Evolutionary conservation across 2,888 invertebrate genomes (phyloP).

Genomic region (Gymnoscelis rufifasciata): DNA sequence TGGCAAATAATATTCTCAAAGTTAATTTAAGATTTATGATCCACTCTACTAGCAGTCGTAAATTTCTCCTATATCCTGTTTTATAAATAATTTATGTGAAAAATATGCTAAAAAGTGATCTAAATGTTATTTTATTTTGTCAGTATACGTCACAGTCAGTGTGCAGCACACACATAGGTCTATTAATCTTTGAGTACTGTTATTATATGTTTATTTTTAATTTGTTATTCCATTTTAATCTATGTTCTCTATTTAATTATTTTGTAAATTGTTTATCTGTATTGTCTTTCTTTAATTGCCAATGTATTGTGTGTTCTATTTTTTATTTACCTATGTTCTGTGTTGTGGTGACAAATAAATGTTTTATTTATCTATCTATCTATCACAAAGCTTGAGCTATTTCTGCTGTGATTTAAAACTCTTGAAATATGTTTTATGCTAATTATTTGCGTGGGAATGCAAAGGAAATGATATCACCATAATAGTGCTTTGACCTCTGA

Average conservation of each 20-base stretch:
- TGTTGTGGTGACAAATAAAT: too few relatives aligned
- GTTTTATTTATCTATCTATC: neutral
- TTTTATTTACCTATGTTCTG: too few relatives aligned
- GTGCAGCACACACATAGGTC: neutral
- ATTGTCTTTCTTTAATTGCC: too few relatives aligned
- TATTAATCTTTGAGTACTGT: too few relatives aligned
- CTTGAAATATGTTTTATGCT: neutral
- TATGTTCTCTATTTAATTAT: too few relatives aligned
- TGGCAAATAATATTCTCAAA: too few relatives aligned
- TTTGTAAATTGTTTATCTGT: too few relatives aligned
- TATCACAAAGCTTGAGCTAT: too few relatives aligned
- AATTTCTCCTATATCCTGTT: conserved; percentile 8
- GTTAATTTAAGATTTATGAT: conserved; percentile 2
- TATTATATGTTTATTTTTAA: too few relatives aligned
- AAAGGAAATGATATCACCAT: conserved; percentile 11
- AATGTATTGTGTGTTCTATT: too few relatives aligned
- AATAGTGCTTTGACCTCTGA: conserved; percentile 6
- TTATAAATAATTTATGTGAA: conserved; percentile 1
- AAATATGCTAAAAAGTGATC: conserved; percentile 13
- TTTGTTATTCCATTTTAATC: too few relatives aligned
- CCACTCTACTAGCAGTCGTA: conserved; percentile 8
- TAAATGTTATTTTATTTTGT: conserved; percentile 9
- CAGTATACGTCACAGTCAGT: neutral
- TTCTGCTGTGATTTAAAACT: too few relatives aligned
- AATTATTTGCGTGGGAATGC: neutral